A percentile compares a stretch with the other conserved stretches of the same genome.
These are phyloP conservation scores for Drepana falcataria DNA, from an alignment of 2,888 invertebrate species.

Conservation along the genomic window DNA sequence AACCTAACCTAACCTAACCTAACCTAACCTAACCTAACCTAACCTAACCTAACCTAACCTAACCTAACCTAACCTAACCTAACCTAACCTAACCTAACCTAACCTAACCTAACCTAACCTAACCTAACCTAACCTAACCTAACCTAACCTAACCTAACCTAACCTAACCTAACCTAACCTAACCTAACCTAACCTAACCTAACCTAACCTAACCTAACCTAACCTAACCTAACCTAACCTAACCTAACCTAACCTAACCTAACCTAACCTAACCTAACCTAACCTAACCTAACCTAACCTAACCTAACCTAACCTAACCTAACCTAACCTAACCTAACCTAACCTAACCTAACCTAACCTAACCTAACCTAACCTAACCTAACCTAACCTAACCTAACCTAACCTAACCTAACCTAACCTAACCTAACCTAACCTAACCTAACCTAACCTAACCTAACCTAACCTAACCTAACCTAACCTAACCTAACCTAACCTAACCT, in stretches of 20 bases:
- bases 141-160: constrained; percentile 11
- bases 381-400: constrained; percentile 13
- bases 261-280: constrained; percentile 12
- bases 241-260: constrained; percentile 9
- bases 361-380: constrained; percentile 13
- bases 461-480: constrained; percentile 12
- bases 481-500: constrained; percentile 13
- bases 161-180: constrained; percentile 11
- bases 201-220: constrained; percentile 8
- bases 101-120: constrained; percentile 11
- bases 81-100: constrained; percentile 5
- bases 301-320: constrained; percentile 13
- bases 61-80: constrained; percentile 2
- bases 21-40: constrained; percentile 5
- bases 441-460: constrained; percentile 12
- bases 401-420: constrained; percentile 13
- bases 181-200: constrained; percentile 6
- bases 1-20: constrained; percentile 9
- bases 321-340: constrained; percentile 13
- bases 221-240: constrained; percentile 5
- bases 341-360: constrained; percentile 13
- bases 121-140: constrained; percentile 12
- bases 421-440: constrained; percentile 13
- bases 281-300: constrained; percentile 13
- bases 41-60: constrained; percentile 1